A percentile compares a stretch with the other conserved stretches of the same genome.
These are phyloP conservation scores for Salvelinus fontinalis DNA, from an alignment of 2,113 vertebrate genomes.

Conservation along the genomic window DNA sequence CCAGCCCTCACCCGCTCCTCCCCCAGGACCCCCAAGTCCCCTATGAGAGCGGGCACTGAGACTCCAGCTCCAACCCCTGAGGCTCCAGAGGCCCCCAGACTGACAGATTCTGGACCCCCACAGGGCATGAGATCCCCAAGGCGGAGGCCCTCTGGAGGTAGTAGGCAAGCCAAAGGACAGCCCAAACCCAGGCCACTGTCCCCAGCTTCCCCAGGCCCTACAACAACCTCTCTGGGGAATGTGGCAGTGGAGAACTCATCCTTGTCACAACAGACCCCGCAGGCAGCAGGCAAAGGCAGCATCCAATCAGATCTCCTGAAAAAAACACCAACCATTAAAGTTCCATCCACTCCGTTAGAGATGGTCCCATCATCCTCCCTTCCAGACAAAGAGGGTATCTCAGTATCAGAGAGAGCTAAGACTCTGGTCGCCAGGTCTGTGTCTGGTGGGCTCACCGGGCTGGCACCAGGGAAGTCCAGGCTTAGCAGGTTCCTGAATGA, in stretches of 20 bases:
- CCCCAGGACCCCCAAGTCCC: constrained; percentile 59
- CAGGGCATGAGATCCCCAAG: constrained; percentile 45
- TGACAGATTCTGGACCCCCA: constrained; percentile 2
- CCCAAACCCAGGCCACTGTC: constrained; percentile 14
- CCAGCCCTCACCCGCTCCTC: constrained; percentile 60
- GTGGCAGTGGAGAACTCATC: neutral
- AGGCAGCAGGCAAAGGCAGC: neutral
- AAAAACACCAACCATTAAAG: constrained; percentile 25
- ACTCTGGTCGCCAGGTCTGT: constrained; percentile 49
- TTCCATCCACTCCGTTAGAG: constrained; percentile 32
- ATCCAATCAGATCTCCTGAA: constrained; percentile 15
- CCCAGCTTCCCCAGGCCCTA: constrained; percentile 8
- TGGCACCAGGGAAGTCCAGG: constrained; percentile 32
- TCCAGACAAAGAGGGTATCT: constrained; percentile 50
- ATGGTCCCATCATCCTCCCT: constrained; percentile 38
- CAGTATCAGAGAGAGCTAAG: constrained; percentile 65
- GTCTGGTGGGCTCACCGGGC: constrained; percentile 22
- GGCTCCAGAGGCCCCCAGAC: constrained; percentile 19
- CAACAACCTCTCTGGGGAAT: neutral
- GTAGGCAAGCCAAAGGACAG: constrained; percentile 36
- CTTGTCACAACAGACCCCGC: constrained; percentile 1
- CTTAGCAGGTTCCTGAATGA: constrained; percentile 77
- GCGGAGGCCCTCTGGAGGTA: constrained; percentile 50
- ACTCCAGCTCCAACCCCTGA: constrained; percentile 36
- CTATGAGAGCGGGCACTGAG: constrained; percentile 45